Evolutionary conservation across 2,888 invertebrate species (phyloP), one percentile per base, ranked within the genome.

Genomic region (Cheiracanthium punctorium): DNA sequence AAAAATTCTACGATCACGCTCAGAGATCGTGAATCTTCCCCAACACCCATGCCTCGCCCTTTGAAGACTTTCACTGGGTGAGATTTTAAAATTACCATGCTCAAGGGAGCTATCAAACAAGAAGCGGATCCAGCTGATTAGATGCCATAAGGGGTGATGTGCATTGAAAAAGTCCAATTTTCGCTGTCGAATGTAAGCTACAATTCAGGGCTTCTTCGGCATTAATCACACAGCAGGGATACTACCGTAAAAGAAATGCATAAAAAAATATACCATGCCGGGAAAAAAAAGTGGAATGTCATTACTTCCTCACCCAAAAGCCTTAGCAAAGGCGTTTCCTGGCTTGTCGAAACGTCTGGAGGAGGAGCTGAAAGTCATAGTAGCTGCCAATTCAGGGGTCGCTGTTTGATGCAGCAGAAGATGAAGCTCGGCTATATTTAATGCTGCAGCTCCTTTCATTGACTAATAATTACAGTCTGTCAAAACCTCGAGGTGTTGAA

Each of bases 391-490:
- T 69, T 69, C 8, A 69, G 37, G 33, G 4, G 69, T 24, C 33
- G 69, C 28, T 33, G 24, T 29, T 69, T 32, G 20, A 69, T 20
- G 14, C n/a, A n/a, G 14, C 32, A 37, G 29, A 69, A 33, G 33
- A 69, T 33, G 5, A n/a, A 33, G 20, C 28, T 28, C 69, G 20
- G 69, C 5, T 20, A 69, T 29, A 33, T 32, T 37, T 30, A 67
- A 67, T 67, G 29, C 24, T 24, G 58, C 4, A 17, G 58, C 20
- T 58, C 12, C 58, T 58, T 48, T n/a, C n/a, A n/a, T 37, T 32
- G 20, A 72, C 69, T 74, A 79, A 74, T 85, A 85, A 85, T 85
- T 85, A 79, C 84, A 74, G 79, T 41, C 67, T 85, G 84, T 85
- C 84, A 85, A 29, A 33, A 58, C 4, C 5, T 24, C 24, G 69